A percentile compares a stretch with the other conserved stretches of the same genome.
Conservation (phyloP, 2,888 invertebrate genomes). For the Cabera pusaria region DNA sequence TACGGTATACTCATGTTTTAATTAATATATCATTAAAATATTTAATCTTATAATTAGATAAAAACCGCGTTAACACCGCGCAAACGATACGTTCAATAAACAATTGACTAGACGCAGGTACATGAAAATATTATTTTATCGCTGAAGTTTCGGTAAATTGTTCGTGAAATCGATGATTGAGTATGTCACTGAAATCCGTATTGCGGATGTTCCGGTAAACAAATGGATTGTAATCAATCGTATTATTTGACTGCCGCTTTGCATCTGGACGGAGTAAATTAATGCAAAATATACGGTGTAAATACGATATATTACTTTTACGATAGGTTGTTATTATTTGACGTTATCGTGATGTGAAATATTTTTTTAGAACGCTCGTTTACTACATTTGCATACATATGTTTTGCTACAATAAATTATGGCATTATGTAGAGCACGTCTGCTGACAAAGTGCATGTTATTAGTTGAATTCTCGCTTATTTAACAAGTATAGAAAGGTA, state of each 20-base stretch:
- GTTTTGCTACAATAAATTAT: too few relatives aligned
- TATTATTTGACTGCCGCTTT: slow-evolving; percentile 53
- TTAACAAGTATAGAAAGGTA: too few relatives aligned
- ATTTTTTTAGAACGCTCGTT: too few relatives aligned
- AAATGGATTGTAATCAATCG: slow-evolving; percentile 63
- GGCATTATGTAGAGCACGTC: too few relatives aligned
- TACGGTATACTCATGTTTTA: too few relatives aligned
- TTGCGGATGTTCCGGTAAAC: slow-evolving; percentile 56
- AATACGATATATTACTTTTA: slow-evolving; percentile 25
- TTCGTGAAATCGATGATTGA: slow-evolving; percentile 61
- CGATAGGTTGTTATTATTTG: slow-evolving; percentile 16
- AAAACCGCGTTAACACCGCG: too few relatives aligned
- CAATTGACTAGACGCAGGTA: slow-evolving; percentile 30
- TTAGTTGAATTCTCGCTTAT: too few relatives aligned
- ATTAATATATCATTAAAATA: too few relatives aligned
- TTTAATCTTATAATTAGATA: too few relatives aligned
- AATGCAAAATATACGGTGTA: slow-evolving; percentile 42
- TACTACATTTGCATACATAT: too few relatives aligned
- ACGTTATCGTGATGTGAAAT: too few relatives aligned
- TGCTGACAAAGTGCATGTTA: too few relatives aligned
- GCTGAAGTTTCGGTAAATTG: slow-evolving; percentile 49
- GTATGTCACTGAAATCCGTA: slow-evolving; percentile 53
- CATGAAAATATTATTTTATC: slow-evolving; percentile 38
- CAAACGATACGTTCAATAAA: slow-evolving; percentile 51
- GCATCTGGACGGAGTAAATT: slow-evolving; percentile 37